These are phyloP conservation scores for Platycheirus albimanus DNA, from an alignment of 2,888 invertebrate genomes.

Conservation along the genomic window DNA sequence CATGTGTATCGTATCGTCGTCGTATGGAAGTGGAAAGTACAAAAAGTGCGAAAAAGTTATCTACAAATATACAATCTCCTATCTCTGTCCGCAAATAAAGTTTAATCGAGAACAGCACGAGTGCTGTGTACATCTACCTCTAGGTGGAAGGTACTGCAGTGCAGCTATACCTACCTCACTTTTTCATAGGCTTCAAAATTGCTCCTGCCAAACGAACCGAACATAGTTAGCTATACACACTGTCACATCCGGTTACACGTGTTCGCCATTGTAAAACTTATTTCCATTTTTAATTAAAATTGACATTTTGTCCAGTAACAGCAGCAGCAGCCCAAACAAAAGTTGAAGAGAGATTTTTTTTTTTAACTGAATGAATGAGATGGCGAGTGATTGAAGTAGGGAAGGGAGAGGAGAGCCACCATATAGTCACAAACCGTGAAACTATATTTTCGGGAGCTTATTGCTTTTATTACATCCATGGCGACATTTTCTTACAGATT, in stretches of 20 bases:
- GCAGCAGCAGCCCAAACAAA: not conserved
- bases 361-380: not conserved
- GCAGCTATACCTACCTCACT: not conserved
- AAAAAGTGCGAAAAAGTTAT: conserved; percentile 33
- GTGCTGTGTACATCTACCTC: not conserved
- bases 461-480: not conserved
- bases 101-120: conserved; percentile 41
- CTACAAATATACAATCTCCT: conserved; percentile 21
- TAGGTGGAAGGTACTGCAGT: not conserved
- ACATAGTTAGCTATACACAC: not conserved
- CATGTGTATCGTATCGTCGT: too few species aligned
- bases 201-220: conserved; percentile 1
- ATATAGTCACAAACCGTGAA: conserved; percentile 13
- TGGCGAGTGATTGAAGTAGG: conserved; percentile 15
- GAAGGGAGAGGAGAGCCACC: not conserved
- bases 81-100: not conserved
- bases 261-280: conserved; percentile 27
- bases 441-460: conserved; percentile 4
- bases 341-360: too few species aligned
- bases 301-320: conserved; percentile 22
- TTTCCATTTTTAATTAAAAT: conserved; percentile 56
- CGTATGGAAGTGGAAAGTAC: not conserved
- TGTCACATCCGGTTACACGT: conserved; percentile 56
- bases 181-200: conserved; percentile 1
- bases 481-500: not conserved